A percentile compares a stretch with the other conserved stretches of the same genome.
Conservation (phyloP, 1,140 invertebrate species). For the Pantala flavescens region DNA sequence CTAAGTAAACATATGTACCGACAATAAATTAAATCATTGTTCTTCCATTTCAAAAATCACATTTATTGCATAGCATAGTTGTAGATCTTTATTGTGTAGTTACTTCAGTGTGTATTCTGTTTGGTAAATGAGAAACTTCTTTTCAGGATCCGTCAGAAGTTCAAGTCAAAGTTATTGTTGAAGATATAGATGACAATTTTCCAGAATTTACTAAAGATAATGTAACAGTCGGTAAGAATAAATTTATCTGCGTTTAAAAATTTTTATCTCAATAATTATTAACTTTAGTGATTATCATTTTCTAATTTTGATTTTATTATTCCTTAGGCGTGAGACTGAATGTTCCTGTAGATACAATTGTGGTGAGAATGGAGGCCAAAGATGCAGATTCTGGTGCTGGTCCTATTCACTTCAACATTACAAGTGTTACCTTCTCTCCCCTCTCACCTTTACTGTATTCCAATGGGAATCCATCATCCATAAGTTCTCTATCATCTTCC, state of each 20-base stretch:
- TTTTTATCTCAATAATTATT: background rate
- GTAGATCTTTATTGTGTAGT: no score
- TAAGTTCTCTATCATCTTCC: constrained; percentile 28
- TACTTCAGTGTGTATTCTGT: no score
- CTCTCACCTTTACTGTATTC: constrained; percentile 41
- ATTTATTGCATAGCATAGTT: no score
- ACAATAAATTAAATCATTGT: no score
- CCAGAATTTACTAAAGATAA: constrained; percentile 54
- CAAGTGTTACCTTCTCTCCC: constrained; percentile 52
- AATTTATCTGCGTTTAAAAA: background rate
- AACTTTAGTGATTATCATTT: background rate
- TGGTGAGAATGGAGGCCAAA: constrained; percentile 52
- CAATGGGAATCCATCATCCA: constrained; percentile 24
- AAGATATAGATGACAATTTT: constrained; percentile 64
- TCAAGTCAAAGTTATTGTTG: constrained; percentile 50
- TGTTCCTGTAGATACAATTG: constrained; percentile 58
- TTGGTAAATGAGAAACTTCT: no score
- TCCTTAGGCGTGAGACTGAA: constrained; percentile 53
- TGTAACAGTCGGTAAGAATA: constrained; percentile 45
- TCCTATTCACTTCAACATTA: constrained; percentile 51
- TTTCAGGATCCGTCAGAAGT: constrained; percentile 56
- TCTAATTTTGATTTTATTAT: background rate
- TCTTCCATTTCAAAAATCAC: no score
- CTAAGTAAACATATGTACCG: no score
- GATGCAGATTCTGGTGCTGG: constrained; percentile 56